Conservation (phyloP, 2,113 vertebrate genomes). For the Nothobranchius furzeri region DNA sequence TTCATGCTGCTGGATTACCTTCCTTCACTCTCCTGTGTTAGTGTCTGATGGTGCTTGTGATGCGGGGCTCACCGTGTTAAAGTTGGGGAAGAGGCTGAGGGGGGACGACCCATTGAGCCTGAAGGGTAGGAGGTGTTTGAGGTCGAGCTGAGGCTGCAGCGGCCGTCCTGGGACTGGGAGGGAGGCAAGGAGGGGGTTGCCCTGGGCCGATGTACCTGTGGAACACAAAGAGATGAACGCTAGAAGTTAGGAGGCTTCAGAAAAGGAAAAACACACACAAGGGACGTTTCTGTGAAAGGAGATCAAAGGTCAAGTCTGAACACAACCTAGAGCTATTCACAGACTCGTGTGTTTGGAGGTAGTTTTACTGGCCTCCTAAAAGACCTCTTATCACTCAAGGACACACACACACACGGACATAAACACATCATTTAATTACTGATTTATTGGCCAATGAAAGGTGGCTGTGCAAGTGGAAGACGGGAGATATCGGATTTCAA, state of each 20-base stretch:
- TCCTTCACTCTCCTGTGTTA: not conserved
- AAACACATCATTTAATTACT: conserved; percentile 72
- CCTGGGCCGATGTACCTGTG: conserved; percentile 79
- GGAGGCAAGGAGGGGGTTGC: conserved; percentile 88
- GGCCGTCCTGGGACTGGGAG: conserved; percentile 86
- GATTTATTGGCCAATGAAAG: conserved; percentile 67
- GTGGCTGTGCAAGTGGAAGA: conserved; percentile 46
- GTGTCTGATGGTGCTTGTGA: not conserved
- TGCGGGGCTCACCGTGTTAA: conserved; percentile 87
- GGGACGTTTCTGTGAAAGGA: conserved; percentile 13
- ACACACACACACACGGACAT: conserved; percentile 37
- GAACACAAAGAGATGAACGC: conserved; percentile 32
- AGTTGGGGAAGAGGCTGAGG: conserved; percentile 96
- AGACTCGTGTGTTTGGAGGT: not conserved
- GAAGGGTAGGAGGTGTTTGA: conserved; percentile 96
- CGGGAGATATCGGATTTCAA: conserved; percentile 78
- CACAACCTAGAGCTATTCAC: not conserved
- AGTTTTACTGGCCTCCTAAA: conserved; percentile 20
- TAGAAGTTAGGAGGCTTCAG: not conserved
- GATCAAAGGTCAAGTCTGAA: conserved; percentile 27
- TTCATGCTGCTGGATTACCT: not conserved
- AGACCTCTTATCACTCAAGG: conserved; percentile 29
- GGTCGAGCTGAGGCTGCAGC: conserved; percentile 89
- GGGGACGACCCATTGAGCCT: conserved; percentile 91
- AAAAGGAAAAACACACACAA: not conserved